These are phyloP conservation scores for Erebia aethiops DNA, from an alignment of 2,888 invertebrate species.

Conservation along the genomic window DNA sequence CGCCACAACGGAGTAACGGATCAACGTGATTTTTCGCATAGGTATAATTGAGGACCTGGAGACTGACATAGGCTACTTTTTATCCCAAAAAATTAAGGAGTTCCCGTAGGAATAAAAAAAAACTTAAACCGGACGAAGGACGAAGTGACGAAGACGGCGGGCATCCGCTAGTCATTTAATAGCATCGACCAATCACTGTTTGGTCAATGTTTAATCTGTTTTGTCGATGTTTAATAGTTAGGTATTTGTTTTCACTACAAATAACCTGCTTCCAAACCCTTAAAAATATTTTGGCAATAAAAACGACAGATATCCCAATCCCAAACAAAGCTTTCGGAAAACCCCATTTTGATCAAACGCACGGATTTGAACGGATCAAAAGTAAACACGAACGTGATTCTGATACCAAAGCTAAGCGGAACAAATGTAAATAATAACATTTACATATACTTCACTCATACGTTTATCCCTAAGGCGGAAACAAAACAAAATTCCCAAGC, in stretches of 20 bases:
- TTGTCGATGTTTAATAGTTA: too few species aligned
- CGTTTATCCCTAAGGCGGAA: conserved; percentile 48
- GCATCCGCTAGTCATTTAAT: too few species aligned
- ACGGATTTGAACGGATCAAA: conserved; percentile 17
- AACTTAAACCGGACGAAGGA: too few species aligned
- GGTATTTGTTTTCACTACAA: background rate
- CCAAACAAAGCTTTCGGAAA: background rate
- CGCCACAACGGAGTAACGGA: too few species aligned
- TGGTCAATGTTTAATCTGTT: too few species aligned
- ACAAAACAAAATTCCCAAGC: conserved; percentile 55
- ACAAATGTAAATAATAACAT: conserved; percentile 41
- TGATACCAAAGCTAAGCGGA: conserved; percentile 25
- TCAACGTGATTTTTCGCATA: too few species aligned
- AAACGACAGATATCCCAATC: background rate
- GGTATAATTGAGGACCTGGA: too few species aligned
- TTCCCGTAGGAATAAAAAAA: too few species aligned
- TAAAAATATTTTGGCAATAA: background rate
- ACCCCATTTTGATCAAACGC: conserved; percentile 6
- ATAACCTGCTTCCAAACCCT: background rate
- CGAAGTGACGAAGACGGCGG: too few species aligned
- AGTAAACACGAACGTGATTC: conserved; percentile 23
- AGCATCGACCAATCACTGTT: too few species aligned
- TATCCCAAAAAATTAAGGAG: too few species aligned
- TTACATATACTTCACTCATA: conserved; percentile 49
- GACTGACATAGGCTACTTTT: too few species aligned